Evolutionary conservation across 2,113 vertebrate species (phyloP).

Genomic region (Nothoprocta pentlandii): DNA sequence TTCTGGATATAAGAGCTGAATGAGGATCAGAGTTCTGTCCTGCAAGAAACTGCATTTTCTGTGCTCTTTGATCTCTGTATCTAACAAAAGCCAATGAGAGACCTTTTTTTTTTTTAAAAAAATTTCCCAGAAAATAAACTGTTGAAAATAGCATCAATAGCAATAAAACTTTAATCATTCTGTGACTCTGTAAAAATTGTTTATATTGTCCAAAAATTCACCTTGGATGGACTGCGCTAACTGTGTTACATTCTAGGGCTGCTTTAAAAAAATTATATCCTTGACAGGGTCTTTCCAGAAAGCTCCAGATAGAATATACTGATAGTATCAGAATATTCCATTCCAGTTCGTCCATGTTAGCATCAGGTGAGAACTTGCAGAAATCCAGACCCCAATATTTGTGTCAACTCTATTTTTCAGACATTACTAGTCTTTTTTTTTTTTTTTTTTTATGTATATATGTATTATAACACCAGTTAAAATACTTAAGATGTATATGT

Average conservation of each 20-base stretch:
- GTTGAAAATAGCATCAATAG: background rate
- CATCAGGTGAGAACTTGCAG: background rate
- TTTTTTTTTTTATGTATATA: background rate
- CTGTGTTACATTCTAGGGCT: background rate
- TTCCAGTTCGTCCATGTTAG: background rate
- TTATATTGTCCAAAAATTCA: background rate
- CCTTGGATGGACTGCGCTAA: background rate
- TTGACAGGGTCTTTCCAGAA: background rate
- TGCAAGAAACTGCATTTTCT: background rate
- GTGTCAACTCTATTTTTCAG: background rate
- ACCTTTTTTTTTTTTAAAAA: background rate
- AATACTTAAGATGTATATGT: background rate
- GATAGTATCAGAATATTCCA: background rate
- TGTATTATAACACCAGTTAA: background rate
- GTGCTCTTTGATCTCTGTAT: fast-evolving
- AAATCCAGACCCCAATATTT: background rate
- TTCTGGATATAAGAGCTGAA: background rate
- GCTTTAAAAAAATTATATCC: background rate
- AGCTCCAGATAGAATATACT: background rate
- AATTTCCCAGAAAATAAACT: background rate
- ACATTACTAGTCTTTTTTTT: background rate
- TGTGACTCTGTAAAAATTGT: background rate
- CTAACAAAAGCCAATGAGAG: background rate
- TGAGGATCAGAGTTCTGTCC: background rate
- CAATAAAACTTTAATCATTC: background rate